These are phyloP conservation scores for Gallinago stenura DNA, from an alignment of 2,797 vertebrate species.

Conservation along the genomic window DNA sequence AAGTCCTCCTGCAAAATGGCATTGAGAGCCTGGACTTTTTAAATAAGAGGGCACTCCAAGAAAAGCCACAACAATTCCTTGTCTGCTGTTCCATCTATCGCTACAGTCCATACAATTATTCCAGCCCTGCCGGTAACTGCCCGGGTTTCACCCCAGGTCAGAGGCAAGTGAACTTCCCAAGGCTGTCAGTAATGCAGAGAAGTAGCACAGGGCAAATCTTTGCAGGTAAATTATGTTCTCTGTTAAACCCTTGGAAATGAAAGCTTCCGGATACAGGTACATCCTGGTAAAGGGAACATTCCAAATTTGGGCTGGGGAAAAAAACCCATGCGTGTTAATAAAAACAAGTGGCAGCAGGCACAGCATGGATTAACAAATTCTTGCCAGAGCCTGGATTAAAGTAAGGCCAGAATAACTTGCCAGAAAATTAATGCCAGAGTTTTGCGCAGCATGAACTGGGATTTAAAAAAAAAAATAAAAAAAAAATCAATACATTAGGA, in stretches of 20 bases:
- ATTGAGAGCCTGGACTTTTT: neutral
- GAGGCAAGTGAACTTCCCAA: neutral
- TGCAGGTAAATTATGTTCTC: neutral
- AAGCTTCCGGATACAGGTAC: neutral
- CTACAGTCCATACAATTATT: neutral
- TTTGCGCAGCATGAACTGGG: neutral
- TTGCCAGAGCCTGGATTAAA: neutral
- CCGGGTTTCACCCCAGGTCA: neutral
- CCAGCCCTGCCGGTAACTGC: neutral
- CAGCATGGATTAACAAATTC: accelerated
- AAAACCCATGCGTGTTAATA: neutral
- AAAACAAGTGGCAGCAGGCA: neutral
- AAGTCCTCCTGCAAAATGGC: neutral
- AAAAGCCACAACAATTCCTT: neutral
- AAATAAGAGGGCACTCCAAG: neutral
- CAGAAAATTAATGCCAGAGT: neutral
- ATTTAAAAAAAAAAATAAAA: neutral
- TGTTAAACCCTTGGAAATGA: neutral
- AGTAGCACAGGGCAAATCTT: neutral
- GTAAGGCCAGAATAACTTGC: neutral
- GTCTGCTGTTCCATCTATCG: neutral
- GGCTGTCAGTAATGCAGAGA: neutral
- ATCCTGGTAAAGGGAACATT: neutral
- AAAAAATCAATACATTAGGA: neutral
- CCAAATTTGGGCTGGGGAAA: neutral